Conservation (phyloP, 2,888 invertebrate species). For the Cabera pusaria region DNA sequence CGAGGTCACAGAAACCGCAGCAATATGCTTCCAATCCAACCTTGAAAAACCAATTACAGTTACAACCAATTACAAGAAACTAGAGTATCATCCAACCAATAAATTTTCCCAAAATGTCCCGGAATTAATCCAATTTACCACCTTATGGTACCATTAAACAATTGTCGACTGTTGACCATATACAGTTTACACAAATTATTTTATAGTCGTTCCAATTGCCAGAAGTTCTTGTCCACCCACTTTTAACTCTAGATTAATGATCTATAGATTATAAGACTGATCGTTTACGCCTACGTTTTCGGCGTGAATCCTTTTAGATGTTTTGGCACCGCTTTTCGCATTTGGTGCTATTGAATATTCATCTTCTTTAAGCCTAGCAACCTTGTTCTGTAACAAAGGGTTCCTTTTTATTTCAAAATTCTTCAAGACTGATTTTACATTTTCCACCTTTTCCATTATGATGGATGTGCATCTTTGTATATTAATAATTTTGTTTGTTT, state of each 20-base stretch:
- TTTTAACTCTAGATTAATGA: constrained; percentile 12
- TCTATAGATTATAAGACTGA: constrained; percentile 12
- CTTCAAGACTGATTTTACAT: no score
- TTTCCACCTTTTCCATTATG: constrained; percentile 10
- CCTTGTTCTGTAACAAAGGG: no score
- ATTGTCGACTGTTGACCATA: constrained; percentile 41
- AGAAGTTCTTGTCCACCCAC: constrained; percentile 31
- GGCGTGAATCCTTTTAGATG: constrained; percentile 7
- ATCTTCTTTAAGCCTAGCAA: no score
- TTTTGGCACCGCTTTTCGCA: constrained; percentile 4
- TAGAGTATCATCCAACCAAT: constrained; percentile 22
- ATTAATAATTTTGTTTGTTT: constrained; percentile 19
- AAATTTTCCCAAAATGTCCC: constrained; percentile 36
- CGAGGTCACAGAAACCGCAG: neutral
- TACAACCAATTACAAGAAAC: constrained; percentile 14
- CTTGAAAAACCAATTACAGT: constrained; percentile 12
- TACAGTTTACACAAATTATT: constrained; percentile 40
- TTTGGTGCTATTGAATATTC: constrained; percentile 1
- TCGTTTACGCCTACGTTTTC: constrained; percentile 10
- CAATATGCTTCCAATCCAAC: constrained; percentile 4
- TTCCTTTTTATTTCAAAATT: no score
- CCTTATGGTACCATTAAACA: constrained; percentile 35
- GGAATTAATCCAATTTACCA: constrained; percentile 37
- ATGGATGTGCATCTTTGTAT: constrained; percentile 20
- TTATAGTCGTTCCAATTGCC: constrained; percentile 27